Conservation (phyloP, 2,888 invertebrate genomes). For the Xiphydria camelus region DNA sequence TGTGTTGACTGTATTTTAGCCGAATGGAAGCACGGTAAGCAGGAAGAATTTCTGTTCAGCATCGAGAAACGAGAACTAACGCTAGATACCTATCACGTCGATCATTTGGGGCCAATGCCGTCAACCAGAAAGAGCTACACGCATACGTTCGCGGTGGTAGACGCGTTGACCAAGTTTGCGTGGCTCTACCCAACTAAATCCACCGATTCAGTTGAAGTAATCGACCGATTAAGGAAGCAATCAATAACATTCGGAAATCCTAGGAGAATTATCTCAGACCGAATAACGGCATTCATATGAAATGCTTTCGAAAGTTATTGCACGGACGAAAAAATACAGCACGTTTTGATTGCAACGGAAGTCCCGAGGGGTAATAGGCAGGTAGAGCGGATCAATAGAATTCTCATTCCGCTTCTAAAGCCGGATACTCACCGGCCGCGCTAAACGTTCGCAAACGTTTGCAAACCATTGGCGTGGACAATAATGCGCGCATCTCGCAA, state of each 20-base stretch:
- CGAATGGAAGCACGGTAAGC: constrained; percentile 1
- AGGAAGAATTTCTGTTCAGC: not conserved
- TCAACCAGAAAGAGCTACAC: constrained; percentile 5
- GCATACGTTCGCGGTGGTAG: constrained; percentile 2
- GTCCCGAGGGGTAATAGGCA: no score
- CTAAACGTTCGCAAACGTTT: no score
- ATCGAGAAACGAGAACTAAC: not conserved
- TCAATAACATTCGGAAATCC: not conserved
- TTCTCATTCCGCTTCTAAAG: constrained; percentile 13
- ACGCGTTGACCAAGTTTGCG: no score
- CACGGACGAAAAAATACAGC: not conserved
- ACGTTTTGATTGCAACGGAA: constrained; percentile 2
- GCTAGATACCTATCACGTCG: no score
- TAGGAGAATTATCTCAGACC: not conserved
- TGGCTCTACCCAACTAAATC: no score
- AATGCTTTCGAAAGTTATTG: not conserved
- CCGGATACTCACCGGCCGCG: no score
- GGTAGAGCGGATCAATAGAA: constrained; percentile 17
- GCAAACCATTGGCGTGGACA: no score
- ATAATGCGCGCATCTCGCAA: no score
- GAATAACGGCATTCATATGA: constrained; percentile 2
- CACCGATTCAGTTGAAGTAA: not conserved
- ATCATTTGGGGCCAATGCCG: constrained; percentile 3
- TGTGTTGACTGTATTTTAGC: constrained; percentile 5
- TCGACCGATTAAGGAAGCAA: not conserved